Evolutionary conservation across 2,113 vertebrate species (phyloP), one percentile per base, ranked within the genome.

Genomic region (Phycodurus eques): DNA sequence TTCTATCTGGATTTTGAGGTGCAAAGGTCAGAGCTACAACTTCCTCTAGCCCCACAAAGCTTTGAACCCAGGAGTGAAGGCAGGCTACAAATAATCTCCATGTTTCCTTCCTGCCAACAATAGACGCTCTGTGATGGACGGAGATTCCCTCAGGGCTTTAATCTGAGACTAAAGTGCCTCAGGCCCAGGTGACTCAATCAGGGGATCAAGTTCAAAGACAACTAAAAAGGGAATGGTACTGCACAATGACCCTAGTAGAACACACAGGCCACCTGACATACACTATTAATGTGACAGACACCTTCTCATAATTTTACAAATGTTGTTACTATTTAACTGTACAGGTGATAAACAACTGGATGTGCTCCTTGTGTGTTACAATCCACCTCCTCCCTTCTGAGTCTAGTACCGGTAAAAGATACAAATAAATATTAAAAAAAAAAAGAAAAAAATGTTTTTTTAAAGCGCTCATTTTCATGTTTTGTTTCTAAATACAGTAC

Each of bases 81-180:
- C 39, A 56, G 67, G 74, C 57, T 60, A 70, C 72, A 83, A 80
- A 76, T 87, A 88, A 87, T 88, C 85, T 81, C 47, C n/a, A 47
- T n/a, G 75, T 82, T 85, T 83, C 85, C 85, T 73, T 82, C 68
- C 65, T 60, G 77, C 78, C 73, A 76, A 90, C 88, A 91, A 87
- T 87, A 78, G 71, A 68, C 2, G 46, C 77, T 80, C 72, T 90
- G 88, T 90, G 84, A 88, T 87, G 76, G 39, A 82, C 80, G 85
- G 83, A 27, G 71, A 73, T 83, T 79, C 85, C 85, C 85, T 62
- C 0, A 35, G 57, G 76, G 79, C 65, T 79, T 84, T 87, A 87
- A 86, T 87, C 84, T 74, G 62, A 35, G 35, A 75, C 76, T 87
- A 76, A 86, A 17, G 27, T 17, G 22, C 65, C 14, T 31, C 65